phyloP scores from a whole-genome alignment of 2,797 vertebrate genomes.

The Acanthiza pusilla region DNA sequence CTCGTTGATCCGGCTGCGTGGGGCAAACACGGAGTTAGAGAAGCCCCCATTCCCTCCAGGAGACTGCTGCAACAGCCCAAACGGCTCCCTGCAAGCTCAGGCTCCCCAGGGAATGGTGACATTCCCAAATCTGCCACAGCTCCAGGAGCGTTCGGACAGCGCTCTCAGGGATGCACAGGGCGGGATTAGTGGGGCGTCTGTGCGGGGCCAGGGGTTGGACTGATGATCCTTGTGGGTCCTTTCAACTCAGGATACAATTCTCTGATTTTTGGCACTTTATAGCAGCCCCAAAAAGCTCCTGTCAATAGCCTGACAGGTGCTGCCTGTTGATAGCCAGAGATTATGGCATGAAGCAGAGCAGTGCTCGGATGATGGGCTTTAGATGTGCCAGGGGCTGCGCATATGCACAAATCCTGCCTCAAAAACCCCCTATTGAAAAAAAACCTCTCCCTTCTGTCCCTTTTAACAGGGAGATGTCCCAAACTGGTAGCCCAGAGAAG shows the following conservation, averaged over 20 bases:
- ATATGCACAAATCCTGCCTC: not conserved
- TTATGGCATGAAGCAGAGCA: not conserved
- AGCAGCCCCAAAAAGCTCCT: not conserved
- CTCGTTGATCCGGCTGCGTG: slow-evolving; percentile 88
- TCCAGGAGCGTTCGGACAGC: accelerated
- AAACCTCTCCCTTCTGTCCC: not conserved
- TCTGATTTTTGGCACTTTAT: not conserved
- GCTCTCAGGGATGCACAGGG: accelerated
- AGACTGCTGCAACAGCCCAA: not conserved
- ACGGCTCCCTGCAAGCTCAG: not conserved
- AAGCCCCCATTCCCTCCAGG: accelerated
- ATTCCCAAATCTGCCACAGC: accelerated
- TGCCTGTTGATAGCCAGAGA: not conserved
- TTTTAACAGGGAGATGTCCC: not conserved
- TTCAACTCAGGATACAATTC: not conserved
- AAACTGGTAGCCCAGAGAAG: not conserved
- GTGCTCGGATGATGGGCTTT: not conserved
- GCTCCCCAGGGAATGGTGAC: not conserved
- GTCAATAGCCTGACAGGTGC: not conserved
- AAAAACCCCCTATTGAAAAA: not conserved
- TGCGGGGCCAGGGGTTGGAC: not conserved
- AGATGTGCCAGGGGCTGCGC: not conserved
- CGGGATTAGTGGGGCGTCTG: not conserved
- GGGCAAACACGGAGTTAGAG: accelerated
- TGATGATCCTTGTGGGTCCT: not conserved